phyloP scores from a whole-genome alignment of 2,888 invertebrate species.

The Rhagium mordax region DNA sequence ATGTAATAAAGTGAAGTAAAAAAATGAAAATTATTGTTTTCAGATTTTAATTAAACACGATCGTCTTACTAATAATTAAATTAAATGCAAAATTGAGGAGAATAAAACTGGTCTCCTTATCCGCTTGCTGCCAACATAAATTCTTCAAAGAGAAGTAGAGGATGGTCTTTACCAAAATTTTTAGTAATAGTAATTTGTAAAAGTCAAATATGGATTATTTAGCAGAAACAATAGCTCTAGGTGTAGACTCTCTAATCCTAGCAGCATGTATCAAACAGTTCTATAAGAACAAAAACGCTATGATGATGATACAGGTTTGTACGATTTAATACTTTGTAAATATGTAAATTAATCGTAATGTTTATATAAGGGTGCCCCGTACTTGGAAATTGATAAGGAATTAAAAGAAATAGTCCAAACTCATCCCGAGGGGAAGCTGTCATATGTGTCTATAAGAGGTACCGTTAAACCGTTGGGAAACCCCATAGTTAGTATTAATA shows the following conservation, averaged over 20 bases:
- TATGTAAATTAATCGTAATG: neutral
- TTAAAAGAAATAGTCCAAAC: slow-evolving; percentile 77
- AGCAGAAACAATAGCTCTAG: slow-evolving; percentile 82
- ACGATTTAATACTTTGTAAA: neutral
- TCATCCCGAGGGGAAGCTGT: slow-evolving; percentile 77
- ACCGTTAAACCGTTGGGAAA: slow-evolving; percentile 83
- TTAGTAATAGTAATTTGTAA: slow-evolving; percentile 5
- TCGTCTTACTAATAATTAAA: neutral
- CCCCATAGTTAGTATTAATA: slow-evolving; percentile 83
- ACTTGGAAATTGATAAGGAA: slow-evolving; percentile 78
- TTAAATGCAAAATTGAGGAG: neutral
- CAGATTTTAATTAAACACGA: neutral
- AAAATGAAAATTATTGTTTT: slow-evolving; percentile 28
- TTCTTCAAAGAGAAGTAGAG: neutral
- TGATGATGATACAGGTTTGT: slow-evolving; percentile 80
- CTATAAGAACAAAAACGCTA: slow-evolving; percentile 81
- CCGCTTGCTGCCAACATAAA: neutral
- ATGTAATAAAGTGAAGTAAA: slow-evolving; percentile 28
- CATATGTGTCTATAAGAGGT: slow-evolving; percentile 84
- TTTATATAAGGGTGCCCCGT: slow-evolving; percentile 75
- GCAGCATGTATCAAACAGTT: slow-evolving; percentile 83
- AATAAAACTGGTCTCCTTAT: neutral
- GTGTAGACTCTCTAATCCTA: slow-evolving; percentile 83
- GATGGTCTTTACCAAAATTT: slow-evolving; percentile 11
- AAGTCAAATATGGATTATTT: slow-evolving; percentile 79